These are phyloP conservation scores for Gymnarchus niloticus DNA, from an alignment of 2,113 vertebrate species.

Conservation along the genomic window DNA sequence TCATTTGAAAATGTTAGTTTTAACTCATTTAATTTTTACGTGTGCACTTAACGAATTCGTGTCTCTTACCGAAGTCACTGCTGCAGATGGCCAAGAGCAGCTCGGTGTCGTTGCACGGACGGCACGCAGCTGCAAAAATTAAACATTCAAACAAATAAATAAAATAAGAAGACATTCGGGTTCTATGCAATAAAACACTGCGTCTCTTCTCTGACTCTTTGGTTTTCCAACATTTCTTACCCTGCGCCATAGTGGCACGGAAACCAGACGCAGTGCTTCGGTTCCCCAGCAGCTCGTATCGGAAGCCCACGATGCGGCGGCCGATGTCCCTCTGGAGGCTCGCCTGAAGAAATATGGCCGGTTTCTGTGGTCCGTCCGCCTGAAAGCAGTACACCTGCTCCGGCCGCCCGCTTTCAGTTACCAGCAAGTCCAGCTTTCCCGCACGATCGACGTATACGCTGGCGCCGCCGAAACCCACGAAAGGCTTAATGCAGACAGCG, in stretches of 20 bases:
- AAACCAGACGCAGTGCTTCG: slow-evolving; percentile 34
- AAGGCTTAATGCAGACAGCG: slow-evolving; percentile 63
- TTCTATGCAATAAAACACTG: not conserved
- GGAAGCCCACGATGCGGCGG: slow-evolving; percentile 60
- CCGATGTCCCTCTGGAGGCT: slow-evolving; percentile 55
- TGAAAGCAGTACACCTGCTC: slow-evolving; percentile 64
- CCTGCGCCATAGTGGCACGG: slow-evolving; percentile 36
- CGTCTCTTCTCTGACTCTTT: not conserved
- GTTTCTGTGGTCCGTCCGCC: slow-evolving; percentile 35
- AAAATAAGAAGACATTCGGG: not conserved
- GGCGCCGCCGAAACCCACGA: slow-evolving; percentile 55
- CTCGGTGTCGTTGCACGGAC: slow-evolving; percentile 65
- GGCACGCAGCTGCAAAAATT: slow-evolving; percentile 57
- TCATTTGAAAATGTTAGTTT: too few relatives aligned
- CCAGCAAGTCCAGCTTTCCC: slow-evolving; percentile 57
- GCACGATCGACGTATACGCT: slow-evolving; percentile 59
- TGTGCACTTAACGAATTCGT: not conserved
- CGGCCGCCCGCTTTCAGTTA: slow-evolving; percentile 36
- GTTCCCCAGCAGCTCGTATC: slow-evolving; percentile 64
- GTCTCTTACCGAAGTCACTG: slow-evolving; percentile 72
- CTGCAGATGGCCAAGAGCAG: slow-evolving; percentile 72
- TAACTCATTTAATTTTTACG: too few relatives aligned
- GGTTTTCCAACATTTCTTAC: slow-evolving; percentile 43
- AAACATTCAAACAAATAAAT: slow-evolving; percentile 5
- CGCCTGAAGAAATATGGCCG: slow-evolving; percentile 69